These are phyloP conservation scores for Enteromius viviparus DNA, from an alignment of 2,797 vertebrate genomes.

Conservation along the genomic window DNA sequence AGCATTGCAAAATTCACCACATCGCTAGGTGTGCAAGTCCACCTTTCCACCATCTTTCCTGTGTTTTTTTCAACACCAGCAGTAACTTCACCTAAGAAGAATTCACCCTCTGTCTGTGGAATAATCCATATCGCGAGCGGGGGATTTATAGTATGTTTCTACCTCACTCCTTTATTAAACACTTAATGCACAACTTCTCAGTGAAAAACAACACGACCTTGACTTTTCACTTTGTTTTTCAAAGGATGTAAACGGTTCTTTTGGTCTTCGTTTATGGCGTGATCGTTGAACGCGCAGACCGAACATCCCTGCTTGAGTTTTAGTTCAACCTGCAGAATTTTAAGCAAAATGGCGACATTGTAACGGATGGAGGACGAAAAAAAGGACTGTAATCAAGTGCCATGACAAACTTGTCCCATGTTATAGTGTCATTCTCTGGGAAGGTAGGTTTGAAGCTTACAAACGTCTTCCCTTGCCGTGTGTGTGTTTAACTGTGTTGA, in stretches of 20 bases:
- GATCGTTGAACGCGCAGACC: not conserved
- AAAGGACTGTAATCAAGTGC: slow-evolving; percentile 63
- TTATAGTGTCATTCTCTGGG: slow-evolving; percentile 54
- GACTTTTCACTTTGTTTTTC: not conserved
- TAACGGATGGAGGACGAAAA: slow-evolving; percentile 64
- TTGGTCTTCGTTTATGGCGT: not conserved
- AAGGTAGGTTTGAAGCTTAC: slow-evolving; percentile 65
- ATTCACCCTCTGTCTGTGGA: slow-evolving; percentile 64
- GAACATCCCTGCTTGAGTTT: slow-evolving; percentile 62
- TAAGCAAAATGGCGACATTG: slow-evolving; percentile 79
- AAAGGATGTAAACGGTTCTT: not conserved
- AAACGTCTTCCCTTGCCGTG: slow-evolving; percentile 37
- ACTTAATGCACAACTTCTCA: not conserved
- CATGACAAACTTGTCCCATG: slow-evolving; percentile 61
- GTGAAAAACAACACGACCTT: not conserved
- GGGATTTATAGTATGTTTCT: slow-evolving; percentile 38
- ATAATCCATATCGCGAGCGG: slow-evolving; percentile 61
- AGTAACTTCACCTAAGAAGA: slow-evolving; percentile 65
- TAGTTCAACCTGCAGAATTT: slow-evolving; percentile 72
- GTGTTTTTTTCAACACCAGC: slow-evolving; percentile 46
- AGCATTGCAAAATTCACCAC: not conserved
- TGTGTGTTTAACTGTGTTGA: slow-evolving; percentile 18
- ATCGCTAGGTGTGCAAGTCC: slow-evolving; percentile 32
- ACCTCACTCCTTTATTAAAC: not conserved
- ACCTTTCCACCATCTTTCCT: slow-evolving; percentile 56